phyloP scores from a whole-genome alignment of 2,113 vertebrate genomes.

The Chroicocephalus ridibundus region DNA sequence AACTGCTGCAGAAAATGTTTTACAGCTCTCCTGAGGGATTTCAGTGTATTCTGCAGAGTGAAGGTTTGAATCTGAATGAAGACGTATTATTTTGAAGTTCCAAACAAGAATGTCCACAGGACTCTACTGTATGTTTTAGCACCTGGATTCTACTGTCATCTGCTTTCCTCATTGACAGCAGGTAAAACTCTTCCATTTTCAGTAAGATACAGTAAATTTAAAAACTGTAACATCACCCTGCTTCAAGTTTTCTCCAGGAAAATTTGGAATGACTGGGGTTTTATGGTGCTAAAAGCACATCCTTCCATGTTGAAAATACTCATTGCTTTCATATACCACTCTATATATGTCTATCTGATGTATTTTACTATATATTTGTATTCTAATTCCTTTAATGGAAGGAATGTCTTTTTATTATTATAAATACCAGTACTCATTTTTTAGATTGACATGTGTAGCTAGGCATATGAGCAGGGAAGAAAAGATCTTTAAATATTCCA shows the following conservation, averaged over 20 bases:
- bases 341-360: not conserved
- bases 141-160: not conserved
- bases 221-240: not conserved
- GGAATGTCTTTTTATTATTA: not conserved
- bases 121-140: not conserved
- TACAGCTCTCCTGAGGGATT: not conserved
- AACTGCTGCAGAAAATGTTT: not conserved
- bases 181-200: not conserved
- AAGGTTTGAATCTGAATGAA: not conserved
- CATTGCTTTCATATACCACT: not conserved
- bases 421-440: not conserved
- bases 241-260: not conserved
- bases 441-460: not conserved
- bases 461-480: not conserved
- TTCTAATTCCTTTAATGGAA: not conserved
- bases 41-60: not conserved
- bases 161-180: not conserved
- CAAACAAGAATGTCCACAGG: not conserved
- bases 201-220: not conserved
- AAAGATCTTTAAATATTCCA: not conserved
- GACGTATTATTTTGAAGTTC: not conserved
- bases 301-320: not conserved
- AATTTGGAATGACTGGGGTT: not conserved
- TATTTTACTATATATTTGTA: not conserved
- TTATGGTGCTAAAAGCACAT: not conserved